Percentiles rank a stretch among this genome's conserved stretches.
Conservation (phyloP, 2,888 invertebrate species). For the Polyommatus icarus region DNA sequence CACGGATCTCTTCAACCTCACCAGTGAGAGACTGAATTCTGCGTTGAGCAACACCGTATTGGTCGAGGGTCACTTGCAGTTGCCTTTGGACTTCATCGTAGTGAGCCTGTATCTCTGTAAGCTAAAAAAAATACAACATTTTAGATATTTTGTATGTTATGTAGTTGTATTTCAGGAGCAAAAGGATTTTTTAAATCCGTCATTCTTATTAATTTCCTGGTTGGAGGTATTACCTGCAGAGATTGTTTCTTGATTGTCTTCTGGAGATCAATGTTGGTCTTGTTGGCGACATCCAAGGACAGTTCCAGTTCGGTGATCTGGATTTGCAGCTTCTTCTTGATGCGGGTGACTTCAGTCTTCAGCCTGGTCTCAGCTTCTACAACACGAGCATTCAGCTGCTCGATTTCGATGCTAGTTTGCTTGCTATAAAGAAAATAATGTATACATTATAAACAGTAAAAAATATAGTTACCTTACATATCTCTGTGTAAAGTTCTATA, state of each 20-base stretch:
- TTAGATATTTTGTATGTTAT: not conserved
- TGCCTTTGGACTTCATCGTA: constrained; percentile 98
- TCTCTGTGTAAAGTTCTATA: not conserved
- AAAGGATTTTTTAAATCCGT: too few species aligned
- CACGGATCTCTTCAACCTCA: constrained; percentile 97
- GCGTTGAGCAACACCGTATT: constrained; percentile 93
- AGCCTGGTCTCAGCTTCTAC: constrained; percentile 97
- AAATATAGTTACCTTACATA: not conserved
- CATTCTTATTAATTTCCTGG: too few species aligned
- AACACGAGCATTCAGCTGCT: constrained; percentile 96
- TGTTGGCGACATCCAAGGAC: constrained; percentile 98
- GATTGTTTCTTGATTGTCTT: constrained; percentile 99
- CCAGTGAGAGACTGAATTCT: constrained; percentile 94
- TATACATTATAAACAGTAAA: not conserved
- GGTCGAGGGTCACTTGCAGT: constrained; percentile 96
- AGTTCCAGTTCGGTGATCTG: constrained; percentile 98
- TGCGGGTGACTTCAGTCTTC: constrained; percentile 96
- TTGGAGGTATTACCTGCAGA: constrained; percentile 82
- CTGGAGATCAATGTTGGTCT: constrained; percentile 98
- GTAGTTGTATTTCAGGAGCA: too few species aligned
- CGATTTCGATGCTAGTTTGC: constrained; percentile 98
- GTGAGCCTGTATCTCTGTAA: constrained; percentile 94
- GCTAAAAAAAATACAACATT: constrained; percentile 59
- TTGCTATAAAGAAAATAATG: constrained; percentile 83
- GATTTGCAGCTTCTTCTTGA: constrained; percentile 99